These are phyloP conservation scores for Drosophila hydei DNA, from an alignment of 1,140 invertebrate genomes.

Conservation along the genomic window DNA sequence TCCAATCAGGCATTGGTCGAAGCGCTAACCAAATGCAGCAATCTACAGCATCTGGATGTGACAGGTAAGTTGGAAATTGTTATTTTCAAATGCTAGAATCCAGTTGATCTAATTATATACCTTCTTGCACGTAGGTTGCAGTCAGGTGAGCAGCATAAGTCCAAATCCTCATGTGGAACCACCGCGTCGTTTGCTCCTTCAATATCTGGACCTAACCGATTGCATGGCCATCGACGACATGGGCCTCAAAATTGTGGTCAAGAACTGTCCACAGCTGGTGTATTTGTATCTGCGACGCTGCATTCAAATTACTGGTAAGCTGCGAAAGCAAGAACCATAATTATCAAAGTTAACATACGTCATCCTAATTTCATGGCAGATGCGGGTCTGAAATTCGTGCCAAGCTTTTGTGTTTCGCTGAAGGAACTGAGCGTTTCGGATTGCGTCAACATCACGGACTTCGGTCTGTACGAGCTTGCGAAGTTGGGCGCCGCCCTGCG, in stretches of 20 bases:
- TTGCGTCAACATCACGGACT: conserved; percentile 94
- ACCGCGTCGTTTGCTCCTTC: conserved; percentile 86
- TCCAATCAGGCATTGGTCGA: conserved; percentile 82
- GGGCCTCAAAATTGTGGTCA: conserved; percentile 91
- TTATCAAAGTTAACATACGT: background rate
- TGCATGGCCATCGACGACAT: conserved; percentile 92
- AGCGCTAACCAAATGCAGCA: conserved; percentile 87
- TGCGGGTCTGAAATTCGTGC: conserved; percentile 91
- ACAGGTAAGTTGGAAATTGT: conserved; percentile 86
- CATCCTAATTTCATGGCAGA: conserved; percentile 83
- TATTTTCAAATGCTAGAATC: background rate
- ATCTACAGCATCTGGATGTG: conserved; percentile 90
- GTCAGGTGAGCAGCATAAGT: conserved; percentile 88
- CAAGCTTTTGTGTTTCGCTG: conserved; percentile 92
- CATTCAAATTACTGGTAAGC: conserved; percentile 91
- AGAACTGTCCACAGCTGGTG: conserved; percentile 93
- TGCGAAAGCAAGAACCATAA: background rate
- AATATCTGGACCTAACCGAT: conserved; percentile 93
- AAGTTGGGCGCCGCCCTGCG: conserved; percentile 92
- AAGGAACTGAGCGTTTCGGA: conserved; percentile 95
- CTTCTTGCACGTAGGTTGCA: conserved; percentile 86
- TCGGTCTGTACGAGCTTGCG: conserved; percentile 94
- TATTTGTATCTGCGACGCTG: conserved; percentile 96
- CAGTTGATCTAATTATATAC: background rate
- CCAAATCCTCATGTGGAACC: conserved; percentile 87